These are phyloP conservation scores for Callimorpha dominula DNA, from an alignment of 2,888 invertebrate species.

Conservation along the genomic window DNA sequence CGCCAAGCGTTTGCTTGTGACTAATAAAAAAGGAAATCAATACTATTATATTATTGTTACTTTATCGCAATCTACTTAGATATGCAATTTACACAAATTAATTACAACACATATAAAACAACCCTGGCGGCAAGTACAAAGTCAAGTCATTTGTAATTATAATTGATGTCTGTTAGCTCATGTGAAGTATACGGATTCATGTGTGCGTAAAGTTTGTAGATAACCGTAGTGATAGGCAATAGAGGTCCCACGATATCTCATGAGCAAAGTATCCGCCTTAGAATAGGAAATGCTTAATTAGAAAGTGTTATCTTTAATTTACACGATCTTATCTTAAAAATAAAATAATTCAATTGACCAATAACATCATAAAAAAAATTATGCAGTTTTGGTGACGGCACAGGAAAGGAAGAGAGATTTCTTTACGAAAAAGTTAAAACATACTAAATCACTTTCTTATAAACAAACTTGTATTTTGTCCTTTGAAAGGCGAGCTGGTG, in stretches of 20 bases:
- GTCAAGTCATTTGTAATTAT: background rate
- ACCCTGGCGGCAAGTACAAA: background rate
- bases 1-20: background rate
- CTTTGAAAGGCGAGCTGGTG: constrained; percentile 2
- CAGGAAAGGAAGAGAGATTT: constrained; percentile 15
- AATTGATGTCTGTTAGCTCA: background rate
- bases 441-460: background rate
- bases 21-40: background rate
- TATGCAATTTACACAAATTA: no score
- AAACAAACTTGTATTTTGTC: background rate
- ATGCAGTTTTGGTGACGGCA: background rate
- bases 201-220: constrained; percentile 4
- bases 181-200: background rate
- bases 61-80: background rate
- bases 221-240: background rate
- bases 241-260: constrained; percentile 14
- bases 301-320: constrained; percentile 16
- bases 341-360: constrained; percentile 6
- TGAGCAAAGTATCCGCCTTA: constrained; percentile 9
- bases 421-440: constrained; percentile 1
- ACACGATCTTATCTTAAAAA: constrained; percentile 3
- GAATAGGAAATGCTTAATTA: constrained; percentile 14
- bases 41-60: background rate
- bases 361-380: background rate
- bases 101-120: background rate